Percentiles rank a stretch among this genome's conserved stretches.
Evolutionary conservation across 2,113 vertebrate species (phyloP).

Genomic region (Rhegmatorhina hoffmannsi): DNA sequence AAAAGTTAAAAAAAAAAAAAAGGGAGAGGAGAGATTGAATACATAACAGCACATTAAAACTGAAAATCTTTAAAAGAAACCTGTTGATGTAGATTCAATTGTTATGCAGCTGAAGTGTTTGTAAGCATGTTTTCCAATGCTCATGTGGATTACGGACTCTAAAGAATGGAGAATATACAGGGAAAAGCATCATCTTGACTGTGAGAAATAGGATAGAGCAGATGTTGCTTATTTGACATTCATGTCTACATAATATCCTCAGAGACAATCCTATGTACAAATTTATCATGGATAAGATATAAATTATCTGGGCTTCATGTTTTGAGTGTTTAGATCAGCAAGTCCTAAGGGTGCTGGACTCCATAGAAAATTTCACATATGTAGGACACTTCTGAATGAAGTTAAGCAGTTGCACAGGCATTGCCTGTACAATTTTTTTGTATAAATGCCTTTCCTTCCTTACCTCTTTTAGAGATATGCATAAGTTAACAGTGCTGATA

Average conservation of each 20-base stretch:
- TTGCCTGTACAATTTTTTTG: background rate
- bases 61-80: background rate
- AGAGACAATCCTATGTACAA: background rate
- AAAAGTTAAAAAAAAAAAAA: background rate
- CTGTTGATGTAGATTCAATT: background rate
- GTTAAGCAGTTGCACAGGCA: fast-evolving
- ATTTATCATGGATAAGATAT: background rate
- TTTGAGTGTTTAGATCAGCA: background rate
- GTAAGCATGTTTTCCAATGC: background rate
- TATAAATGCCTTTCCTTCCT: background rate
- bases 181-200: background rate
- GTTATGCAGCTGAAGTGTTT: background rate
- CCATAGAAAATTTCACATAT: background rate
- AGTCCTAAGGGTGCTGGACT: background rate
- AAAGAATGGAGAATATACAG: background rate
- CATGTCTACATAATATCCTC: background rate
- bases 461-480: background rate
- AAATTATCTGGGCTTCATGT: background rate
- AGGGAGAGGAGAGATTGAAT: background rate
- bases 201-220: background rate
- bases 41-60: background rate
- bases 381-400: background rate
- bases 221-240: background rate
- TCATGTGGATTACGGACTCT: fast-evolving
- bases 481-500: background rate